Base-by-base conservation (phyloP, 2,888 invertebrate genomes). In the Vesta saturnalis region DNA sequence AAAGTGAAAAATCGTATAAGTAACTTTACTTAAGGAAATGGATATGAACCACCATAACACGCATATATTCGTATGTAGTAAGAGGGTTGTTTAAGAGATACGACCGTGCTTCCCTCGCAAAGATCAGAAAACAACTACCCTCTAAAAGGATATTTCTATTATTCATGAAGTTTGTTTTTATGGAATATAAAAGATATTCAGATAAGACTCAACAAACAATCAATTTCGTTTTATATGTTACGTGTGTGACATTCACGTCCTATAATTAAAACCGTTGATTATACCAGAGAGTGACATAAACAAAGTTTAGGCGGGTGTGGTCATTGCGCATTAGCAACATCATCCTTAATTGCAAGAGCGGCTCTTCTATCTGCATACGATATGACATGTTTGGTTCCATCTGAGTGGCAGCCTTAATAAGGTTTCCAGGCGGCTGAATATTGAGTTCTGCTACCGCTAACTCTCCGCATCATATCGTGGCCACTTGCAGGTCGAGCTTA, bases 351-450 rank as follows among this genome's bases (percentile, higher is more conserved):
- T 80, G 78, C 76, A 69, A 76, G 70, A 74, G 72, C 66, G 74
- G 68, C 72, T 75, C 76, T 74, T 74, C 77, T 78, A 80, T 81
- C 79, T 81, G 78, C 81, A 80, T 80, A 79, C 76, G 74, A 78
- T 78, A 77, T 78, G 80, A 78, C 78, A 78, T 78, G 77, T 80
- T 78, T 76, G 76, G 82, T 82, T 81, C 79, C 82, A 80, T 82
- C 81, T 81, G 81, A 82, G 80, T 80, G 82, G 81, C 80, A 80
- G 77, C 81, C 82, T 84, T 85, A 85, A 85, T 84, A 85, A 84
- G 83, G 82, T 85, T 85, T 85, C 84, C 84, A 79, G 82, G 78
- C 81, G 82, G 84, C 81, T 84, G 84, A 83, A 83, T 84, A 84
- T 84, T 83, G 85, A 83, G 83, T 83, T 84, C 82, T 81, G 81